Evolutionary conservation across 2,888 invertebrate genomes (phyloP).

Genomic region (Xestia xanthographa): DNA sequence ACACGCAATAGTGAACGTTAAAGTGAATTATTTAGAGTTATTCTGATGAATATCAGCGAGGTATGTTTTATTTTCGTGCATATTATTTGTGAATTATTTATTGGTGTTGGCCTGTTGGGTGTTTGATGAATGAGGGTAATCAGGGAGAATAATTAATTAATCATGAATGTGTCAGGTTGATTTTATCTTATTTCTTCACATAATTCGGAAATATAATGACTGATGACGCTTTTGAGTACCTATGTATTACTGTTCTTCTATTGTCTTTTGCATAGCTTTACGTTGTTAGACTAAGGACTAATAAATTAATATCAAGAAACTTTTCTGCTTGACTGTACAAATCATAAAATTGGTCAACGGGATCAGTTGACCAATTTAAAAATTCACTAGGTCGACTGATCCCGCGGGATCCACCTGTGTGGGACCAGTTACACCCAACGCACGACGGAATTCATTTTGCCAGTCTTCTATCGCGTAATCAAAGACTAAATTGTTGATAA

Average conservation of each 20-base stretch:
- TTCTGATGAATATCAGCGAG: conserved; percentile 22
- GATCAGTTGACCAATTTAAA: too few relatives aligned
- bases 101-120: conserved; percentile 16
- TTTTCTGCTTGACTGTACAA: too few relatives aligned
- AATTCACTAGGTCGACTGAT: too few relatives aligned
- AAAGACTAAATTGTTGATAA: too few relatives aligned
- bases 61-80: conserved; percentile 20
- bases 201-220: not conserved
- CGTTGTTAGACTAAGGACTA: not conserved
- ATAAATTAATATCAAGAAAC: too few relatives aligned
- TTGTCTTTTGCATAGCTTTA: not conserved
- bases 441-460: not conserved
- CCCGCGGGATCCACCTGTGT: too few relatives aligned
- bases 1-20: conserved; percentile 33
- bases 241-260: not conserved
- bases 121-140: conserved; percentile 45
- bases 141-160: conserved; percentile 28
- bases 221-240: not conserved
- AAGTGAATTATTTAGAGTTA: conserved; percentile 45
- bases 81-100: conserved; percentile 30
- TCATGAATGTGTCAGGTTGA: conserved; percentile 14
- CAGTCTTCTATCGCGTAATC: not conserved
- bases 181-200: conserved; percentile 13
- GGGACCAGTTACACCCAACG: too few relatives aligned
- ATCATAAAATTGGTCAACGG: too few relatives aligned